Evolutionary conservation across 2,888 invertebrate genomes (phyloP).

Genomic region (Lepidonotus clava): DNA sequence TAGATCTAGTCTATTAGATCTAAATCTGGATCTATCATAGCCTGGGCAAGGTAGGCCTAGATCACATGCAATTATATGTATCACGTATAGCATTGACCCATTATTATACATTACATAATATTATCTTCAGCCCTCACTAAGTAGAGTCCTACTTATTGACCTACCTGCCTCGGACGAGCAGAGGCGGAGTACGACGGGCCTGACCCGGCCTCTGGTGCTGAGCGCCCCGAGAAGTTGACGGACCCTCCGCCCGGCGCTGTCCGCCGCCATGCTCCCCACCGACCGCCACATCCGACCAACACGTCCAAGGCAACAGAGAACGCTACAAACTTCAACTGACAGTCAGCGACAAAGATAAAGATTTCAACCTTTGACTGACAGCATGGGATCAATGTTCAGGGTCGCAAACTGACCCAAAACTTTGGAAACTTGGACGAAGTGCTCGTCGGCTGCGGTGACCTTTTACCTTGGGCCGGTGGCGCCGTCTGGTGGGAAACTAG

Average conservation of each 20-base stretch:
- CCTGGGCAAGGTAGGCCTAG: no score
- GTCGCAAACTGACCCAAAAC: not conserved
- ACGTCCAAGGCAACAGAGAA: not conserved
- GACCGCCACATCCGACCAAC: slow-evolving; percentile 9
- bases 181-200: slow-evolving; percentile 15
- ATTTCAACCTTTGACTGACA: not conserved
- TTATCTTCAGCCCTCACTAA: no score
- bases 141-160: no score
- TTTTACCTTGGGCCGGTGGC: not conserved
- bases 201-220: not conserved
- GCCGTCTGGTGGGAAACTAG: not conserved
- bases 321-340: not conserved
- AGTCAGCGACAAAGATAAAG: not conserved
- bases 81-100: no score
- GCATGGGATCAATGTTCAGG: not conserved
- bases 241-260: slow-evolving; percentile 33
- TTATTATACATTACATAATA: not conserved
- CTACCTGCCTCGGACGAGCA: slow-evolving; percentile 35
- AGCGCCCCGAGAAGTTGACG: slow-evolving; percentile 44
- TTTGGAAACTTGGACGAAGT: not conserved
- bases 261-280: not conserved
- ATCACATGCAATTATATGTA: no score
- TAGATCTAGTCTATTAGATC: no score
- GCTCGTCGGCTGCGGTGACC: not conserved
- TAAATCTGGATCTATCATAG: no score